Evolutionary conservation across 2,797 vertebrate species (phyloP), one percentile per base, ranked within the genome.

Genomic region (Anguilla marmorata): DNA sequence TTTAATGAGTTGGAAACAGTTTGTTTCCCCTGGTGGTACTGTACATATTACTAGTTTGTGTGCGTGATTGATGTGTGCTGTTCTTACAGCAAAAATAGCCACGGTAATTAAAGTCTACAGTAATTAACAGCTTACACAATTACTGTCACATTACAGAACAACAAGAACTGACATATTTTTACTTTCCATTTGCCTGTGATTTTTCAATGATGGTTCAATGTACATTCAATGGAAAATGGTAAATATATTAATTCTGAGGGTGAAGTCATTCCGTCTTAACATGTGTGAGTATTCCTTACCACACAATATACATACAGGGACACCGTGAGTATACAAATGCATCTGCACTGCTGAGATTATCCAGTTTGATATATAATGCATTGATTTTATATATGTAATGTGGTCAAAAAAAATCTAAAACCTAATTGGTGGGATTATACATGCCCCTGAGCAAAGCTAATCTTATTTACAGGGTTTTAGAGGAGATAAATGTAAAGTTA

Each of bases 1-100:
- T 24, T 82, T 82, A 90, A 88, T 88, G 24, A 86, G 86, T 86
- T 90, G 85, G 45, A 50, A 82, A 82, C 41, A 82, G 45, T n/a
- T 88, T 88, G 80, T 82, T 63, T 72, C 80, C 87, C n/a, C 30
- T 87, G 54, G 87, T 0, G 33, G 24, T 69, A 45, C 41, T 45
- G 41, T 45, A 45, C 45, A 85, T 58, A 54, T 19, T 41, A 14
- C 48, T 83, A 83, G 56, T 86, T 83, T 79, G 72, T 82, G 60
- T 72, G 76, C 79, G 50, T 86, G 86, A n/a, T 86, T 88, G 41
- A 82, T 82, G 79, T 79, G 33, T 33, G 58, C 74, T 79, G 60
- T 50, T 56, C 54, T 54, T 45, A 76, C 56, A 86, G 2, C 79
- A 24, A 37, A 88, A 33, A 19, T 33, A 80, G 85, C 19, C 50